Evolutionary conservation across 2,113 vertebrate species (phyloP).

Genomic region (Spizaetus ornatus): DNA sequence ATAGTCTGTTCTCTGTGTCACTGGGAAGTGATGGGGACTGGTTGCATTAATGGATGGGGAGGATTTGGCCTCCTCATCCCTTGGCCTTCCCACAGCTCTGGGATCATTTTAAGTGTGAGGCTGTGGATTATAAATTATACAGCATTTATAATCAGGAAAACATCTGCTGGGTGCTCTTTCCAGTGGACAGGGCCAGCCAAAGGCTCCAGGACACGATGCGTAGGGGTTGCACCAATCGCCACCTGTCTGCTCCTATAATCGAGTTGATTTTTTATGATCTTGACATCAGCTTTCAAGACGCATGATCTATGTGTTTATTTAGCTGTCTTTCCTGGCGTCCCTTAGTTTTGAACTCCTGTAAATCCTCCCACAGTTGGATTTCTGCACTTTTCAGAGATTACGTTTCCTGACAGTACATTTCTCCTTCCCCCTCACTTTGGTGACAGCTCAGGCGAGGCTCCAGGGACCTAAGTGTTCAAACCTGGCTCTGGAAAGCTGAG

Average conservation of each 20-base stretch:
- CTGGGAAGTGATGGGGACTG: neutral
- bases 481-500: conserved; percentile 5
- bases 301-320: conserved; percentile 75
- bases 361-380: conserved; percentile 72
- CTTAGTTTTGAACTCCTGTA: conserved; percentile 69
- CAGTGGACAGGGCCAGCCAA: conserved; percentile 66
- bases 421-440: conserved; percentile 40
- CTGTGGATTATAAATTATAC: conserved; percentile 67
- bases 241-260: conserved; percentile 76
- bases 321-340: conserved; percentile 70
- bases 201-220: conserved; percentile 64
- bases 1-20: neutral
- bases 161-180: conserved; percentile 70
- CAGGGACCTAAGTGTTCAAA: conserved; percentile 1
- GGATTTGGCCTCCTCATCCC: conserved; percentile 4
- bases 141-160: conserved; percentile 67
- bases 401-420: conserved; percentile 67
- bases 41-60: neutral
- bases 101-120: conserved; percentile 45
- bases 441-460: conserved; percentile 56
- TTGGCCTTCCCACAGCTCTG: neutral
- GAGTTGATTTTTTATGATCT: conserved; percentile 73
- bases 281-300: conserved; percentile 73
- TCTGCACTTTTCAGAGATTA: conserved; percentile 70
- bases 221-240: conserved; percentile 69